phyloP scores from a whole-genome alignment of 2,888 invertebrate species.

The Axea sp. region DNA sequence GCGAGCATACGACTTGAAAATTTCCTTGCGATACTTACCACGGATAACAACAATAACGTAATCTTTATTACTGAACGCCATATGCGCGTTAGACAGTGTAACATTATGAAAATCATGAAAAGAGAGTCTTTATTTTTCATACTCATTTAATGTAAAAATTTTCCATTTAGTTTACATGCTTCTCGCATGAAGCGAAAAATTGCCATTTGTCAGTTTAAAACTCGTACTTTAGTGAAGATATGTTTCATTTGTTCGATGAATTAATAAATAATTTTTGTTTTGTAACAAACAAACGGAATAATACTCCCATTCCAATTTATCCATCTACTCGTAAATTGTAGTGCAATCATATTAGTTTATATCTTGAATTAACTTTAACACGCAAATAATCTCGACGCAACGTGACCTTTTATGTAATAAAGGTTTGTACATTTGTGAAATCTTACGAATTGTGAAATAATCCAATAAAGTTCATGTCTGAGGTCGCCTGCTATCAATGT shows the following conservation, averaged over 20 bases:
- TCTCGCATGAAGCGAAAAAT: constrained; percentile 2
- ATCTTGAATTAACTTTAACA: constrained; percentile 28
- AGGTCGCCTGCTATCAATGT: constrained; percentile 52
- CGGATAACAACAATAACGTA: constrained; percentile 53
- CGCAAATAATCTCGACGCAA: constrained; percentile 36
- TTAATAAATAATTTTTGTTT: not conserved
- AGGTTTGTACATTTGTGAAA: constrained; percentile 49
- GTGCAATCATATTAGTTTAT: constrained; percentile 35
- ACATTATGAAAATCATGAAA: constrained; percentile 48
- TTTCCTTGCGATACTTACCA: constrained; percentile 50
- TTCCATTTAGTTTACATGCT: not conserved
- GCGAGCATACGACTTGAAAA: constrained; percentile 48
- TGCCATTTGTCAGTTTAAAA: constrained; percentile 4
- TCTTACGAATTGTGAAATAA: constrained; percentile 54
- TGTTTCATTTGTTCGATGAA: constrained; percentile 1
- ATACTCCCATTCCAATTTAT: constrained; percentile 17
- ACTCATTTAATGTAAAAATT: constrained; percentile 21
- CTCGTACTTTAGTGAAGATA: not conserved
- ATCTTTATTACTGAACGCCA: constrained; percentile 46
- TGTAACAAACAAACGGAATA: not conserved
- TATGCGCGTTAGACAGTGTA: constrained; percentile 28
- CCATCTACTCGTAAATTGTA: constrained; percentile 18
- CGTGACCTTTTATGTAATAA: constrained; percentile 45
- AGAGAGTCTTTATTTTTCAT: constrained; percentile 38
- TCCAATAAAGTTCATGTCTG: constrained; percentile 54